phyloP scores from a whole-genome alignment of 2,888 invertebrate species.

The Diaperis boleti region DNA sequence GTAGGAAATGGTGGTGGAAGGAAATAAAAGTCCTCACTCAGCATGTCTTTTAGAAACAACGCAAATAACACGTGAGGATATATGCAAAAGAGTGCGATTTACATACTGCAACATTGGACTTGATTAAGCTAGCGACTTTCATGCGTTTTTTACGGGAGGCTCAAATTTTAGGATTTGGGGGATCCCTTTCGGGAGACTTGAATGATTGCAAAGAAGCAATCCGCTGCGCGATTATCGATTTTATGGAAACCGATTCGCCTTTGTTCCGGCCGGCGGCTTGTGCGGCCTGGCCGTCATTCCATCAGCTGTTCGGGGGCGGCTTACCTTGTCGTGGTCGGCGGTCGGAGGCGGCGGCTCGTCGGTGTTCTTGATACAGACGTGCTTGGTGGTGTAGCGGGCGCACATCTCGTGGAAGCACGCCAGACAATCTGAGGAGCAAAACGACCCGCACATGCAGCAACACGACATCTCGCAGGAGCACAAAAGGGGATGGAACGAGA shows the following conservation, averaged over 20 bases:
- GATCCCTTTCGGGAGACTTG: constrained; percentile 22
- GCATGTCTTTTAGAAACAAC: constrained; percentile 40
- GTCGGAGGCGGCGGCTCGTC: constrained; percentile 60
- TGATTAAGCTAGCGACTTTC: constrained; percentile 21
- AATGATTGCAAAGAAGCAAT: constrained; percentile 37
- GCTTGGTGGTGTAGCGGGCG: constrained; percentile 64
- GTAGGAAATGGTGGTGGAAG: constrained; percentile 32
- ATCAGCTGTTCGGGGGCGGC: constrained; percentile 47
- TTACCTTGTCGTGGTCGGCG: constrained; percentile 67
- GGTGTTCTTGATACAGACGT: constrained; percentile 66
- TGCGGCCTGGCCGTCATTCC: constrained; percentile 30
- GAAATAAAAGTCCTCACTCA: constrained; percentile 33
- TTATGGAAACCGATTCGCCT: constrained; percentile 41
- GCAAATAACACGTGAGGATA: constrained; percentile 41
- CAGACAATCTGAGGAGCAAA: constrained; percentile 75
- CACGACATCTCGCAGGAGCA: constrained; percentile 68
- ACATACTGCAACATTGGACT: constrained; percentile 41
- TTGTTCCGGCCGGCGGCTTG: constrained; percentile 40
- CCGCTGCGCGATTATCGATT: constrained; percentile 44
- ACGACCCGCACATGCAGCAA: constrained; percentile 74
- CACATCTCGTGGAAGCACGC: constrained; percentile 75
- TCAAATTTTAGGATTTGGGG: constrained; percentile 5
- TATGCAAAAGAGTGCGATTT: constrained; percentile 39
- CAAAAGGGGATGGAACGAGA: constrained; percentile 66
- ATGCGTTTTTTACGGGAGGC: not conserved